Evolutionary conservation across 1,140 invertebrate species (phyloP), one percentile per base, ranked within the genome.

Genomic region (Drosophila jambulina): DNA sequence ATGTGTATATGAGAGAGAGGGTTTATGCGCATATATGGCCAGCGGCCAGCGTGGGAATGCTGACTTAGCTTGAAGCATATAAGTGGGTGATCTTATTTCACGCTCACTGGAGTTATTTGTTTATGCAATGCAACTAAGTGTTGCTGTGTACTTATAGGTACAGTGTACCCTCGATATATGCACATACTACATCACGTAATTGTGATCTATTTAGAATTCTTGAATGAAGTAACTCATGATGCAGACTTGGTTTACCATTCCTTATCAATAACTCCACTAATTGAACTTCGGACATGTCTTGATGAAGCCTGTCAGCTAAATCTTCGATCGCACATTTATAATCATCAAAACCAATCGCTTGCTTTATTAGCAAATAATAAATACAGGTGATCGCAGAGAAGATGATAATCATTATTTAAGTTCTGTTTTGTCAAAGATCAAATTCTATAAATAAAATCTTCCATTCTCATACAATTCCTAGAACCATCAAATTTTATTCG

Each of bases 381-480:
- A n/a, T n/a, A n/a, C n/a, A n/a, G n/a, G n/a, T n/a, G n/a, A n/a
- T n/a, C n/a, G n/a, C n/a, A n/a, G n/a, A n/a, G n/a, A n/a, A 43
- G 42, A n/a, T 42, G 40, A 10, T 42, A 43, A 21, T 43, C 42
- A 43, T 43, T 12, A 43, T 38, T 38, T 7, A 38, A 43, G 42
- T 43, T 43, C 9, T 43, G 42, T 43, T 43, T 19, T 4, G 42
- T 43, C 19, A 43, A 21, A 13, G 42, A 43, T 13, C n/a, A 10
- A 7, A 43, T 43, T 13, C 13, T 38, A 38, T 17, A 43, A 43
- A 43, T 21, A 43, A 43, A 53, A 32, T 32, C 25, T 29, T 53
- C 51, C 51, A 53, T 53, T 53, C 29, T 34, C 49, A 53, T 53
- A 19, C 51, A 53, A 21, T 32, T 53, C n/a, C 5, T 53, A n/a